phyloP scores from a whole-genome alignment of 2,113 vertebrate species.

The Arothron firmamentum region DNA sequence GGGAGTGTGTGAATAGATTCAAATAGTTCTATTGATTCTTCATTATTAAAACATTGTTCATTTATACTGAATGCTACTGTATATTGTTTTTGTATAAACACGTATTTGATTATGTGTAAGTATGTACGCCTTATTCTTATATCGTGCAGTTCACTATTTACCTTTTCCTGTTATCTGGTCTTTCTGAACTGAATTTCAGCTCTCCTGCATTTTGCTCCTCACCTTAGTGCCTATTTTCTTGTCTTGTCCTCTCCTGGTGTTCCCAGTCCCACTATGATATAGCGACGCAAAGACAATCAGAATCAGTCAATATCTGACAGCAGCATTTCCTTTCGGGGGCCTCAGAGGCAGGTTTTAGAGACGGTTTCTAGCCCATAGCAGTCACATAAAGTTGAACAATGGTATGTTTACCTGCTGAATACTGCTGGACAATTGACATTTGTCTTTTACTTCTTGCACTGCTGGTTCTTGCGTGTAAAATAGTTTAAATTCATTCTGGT shows the following conservation, averaged over 20 bases:
- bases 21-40: conserved; percentile 35
- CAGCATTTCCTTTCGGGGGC: conserved; percentile 29
- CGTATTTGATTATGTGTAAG: conserved; percentile 64
- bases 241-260: conserved; percentile 32
- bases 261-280: conserved; percentile 34
- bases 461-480: conserved; percentile 62
- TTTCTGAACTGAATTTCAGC: conserved; percentile 36
- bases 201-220: conserved; percentile 46
- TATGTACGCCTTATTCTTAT: conserved; percentile 71
- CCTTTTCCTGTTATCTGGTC: conserved; percentile 15
- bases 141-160: conserved; percentile 49
- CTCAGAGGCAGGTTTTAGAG: conserved; percentile 35
- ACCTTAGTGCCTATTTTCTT: conserved; percentile 66
- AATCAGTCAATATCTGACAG: conserved; percentile 59
- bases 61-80: conserved; percentile 68
- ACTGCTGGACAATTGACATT: conserved; percentile 23
- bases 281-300: conserved; percentile 64
- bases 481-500: conserved; percentile 24
- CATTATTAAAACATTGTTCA: conserved; percentile 55
- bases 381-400: conserved; percentile 42
- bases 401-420: conserved; percentile 63
- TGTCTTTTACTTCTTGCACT: conserved; percentile 49
- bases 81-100: conserved; percentile 71
- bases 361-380: conserved; percentile 19
- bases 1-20: conserved; percentile 64